phyloP scores from a whole-genome alignment of 2,797 vertebrate species.

The Phataginus tetradactyla region DNA sequence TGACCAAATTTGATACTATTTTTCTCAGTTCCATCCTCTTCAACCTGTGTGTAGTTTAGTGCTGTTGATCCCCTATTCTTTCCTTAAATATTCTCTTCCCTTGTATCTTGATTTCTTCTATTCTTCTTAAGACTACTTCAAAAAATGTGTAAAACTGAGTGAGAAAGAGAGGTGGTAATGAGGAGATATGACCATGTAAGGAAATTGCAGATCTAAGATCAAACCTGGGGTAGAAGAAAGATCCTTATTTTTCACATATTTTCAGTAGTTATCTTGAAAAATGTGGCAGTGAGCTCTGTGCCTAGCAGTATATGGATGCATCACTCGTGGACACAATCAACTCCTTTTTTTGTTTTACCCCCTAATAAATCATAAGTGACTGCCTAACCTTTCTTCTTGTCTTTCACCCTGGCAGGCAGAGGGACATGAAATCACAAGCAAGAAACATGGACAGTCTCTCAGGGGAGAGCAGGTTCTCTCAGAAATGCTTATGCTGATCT shows the following conservation, averaged over 20 bases:
- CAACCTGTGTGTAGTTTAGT: neutral
- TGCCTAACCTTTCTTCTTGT: neutral
- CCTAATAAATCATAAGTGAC: neutral
- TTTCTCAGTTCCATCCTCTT: neutral
- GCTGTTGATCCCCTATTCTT: neutral
- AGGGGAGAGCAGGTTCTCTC: neutral
- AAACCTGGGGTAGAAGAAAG: neutral
- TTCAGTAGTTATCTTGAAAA: neutral
- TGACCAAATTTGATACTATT: neutral
- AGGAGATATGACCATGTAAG: neutral
- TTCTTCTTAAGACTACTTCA: neutral
- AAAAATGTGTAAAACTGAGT: neutral
- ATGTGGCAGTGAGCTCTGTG: neutral
- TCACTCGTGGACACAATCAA: neutral
- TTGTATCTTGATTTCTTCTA: constrained; percentile 19
- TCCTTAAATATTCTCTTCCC: neutral
- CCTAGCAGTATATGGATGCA: neutral
- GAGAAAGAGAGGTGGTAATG: neutral
- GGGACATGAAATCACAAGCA: neutral
- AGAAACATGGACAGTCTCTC: neutral
- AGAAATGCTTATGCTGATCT: neutral
- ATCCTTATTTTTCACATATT: neutral
- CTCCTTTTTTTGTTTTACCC: neutral
- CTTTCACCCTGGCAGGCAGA: neutral
- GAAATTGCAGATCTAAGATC: neutral